Evolutionary conservation across 2,888 invertebrate species (phyloP), one percentile per base, ranked within the genome.

Genomic region (Cyrtodaria siliqua): DNA sequence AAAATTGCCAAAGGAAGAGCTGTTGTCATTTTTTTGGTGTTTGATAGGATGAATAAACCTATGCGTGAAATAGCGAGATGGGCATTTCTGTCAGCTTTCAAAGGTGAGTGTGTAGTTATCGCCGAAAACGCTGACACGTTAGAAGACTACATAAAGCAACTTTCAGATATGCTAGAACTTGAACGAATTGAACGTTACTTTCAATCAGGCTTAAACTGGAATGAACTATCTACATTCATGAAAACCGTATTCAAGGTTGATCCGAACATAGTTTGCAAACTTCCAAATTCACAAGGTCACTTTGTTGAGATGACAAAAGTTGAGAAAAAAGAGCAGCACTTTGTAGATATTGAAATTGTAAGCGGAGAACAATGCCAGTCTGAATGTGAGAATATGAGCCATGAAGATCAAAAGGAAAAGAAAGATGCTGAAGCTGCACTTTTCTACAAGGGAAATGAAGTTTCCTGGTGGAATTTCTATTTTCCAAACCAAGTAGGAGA

Each of bases 271-370:
- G 44, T 47, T 23, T 69, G 33, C 26, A 61, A 55, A 49, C 42
- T 69, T 9, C 61, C 69, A 4, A 61, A 52, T 44, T 57, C 42
- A 12, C 29, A 26, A 1, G 60, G 61, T 9, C 20, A 55, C n/a
- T 40, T 47, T 29, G 61, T 55, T 23, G 61, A 61, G 38, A 47
- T 69, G 60, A 56, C 55, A 14, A 47, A 16, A 14, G 47, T 33
- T 23, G 61, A 69, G 20, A 53, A 44, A 16, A 20, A 44, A 18
- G 16, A 16, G 3, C 44, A 9, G 8, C 4, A 16, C 6, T 44
- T 44, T 18, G n/a, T 9, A 18, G 86, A 87, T 52, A 64, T 87
- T 24, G 86, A 87, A 12, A 81, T 89, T 38, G 67, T 88, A 8
- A 57, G 68, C 29, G 74, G 74, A 3, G 56, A 59, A 33, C 55